Conservation (phyloP, 2,797 vertebrate genomes). For the Eremophila alpestris region DNA sequence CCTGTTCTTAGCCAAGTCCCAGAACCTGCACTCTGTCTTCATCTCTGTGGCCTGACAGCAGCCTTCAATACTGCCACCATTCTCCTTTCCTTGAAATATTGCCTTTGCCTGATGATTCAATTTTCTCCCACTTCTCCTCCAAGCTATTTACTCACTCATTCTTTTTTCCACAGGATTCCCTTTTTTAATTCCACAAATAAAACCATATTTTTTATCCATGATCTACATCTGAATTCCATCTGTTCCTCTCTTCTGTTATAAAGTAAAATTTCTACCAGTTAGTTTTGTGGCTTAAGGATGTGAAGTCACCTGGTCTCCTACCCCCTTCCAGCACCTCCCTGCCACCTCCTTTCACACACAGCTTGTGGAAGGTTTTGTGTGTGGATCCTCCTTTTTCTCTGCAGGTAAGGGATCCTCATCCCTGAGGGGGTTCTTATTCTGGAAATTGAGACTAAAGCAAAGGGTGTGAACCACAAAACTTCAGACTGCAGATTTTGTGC, state of each 20-base stretch:
- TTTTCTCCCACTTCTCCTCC: not conserved
- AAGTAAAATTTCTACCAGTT: not conserved
- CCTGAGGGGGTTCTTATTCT: not conserved
- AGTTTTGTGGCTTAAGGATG: not conserved
- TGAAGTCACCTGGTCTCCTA: not conserved
- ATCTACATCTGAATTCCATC: not conserved
- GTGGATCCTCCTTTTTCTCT: not conserved
- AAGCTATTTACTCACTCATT: not conserved
- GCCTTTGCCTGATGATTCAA: not conserved
- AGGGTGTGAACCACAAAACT: not conserved
- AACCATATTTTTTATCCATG: not conserved
- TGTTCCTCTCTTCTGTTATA: not conserved
- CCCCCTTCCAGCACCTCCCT: not conserved
- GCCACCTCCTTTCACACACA: not conserved
- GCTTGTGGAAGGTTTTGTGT: not conserved
- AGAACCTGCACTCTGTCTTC: constrained; percentile 28
- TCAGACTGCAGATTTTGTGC: not conserved
- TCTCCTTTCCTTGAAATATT: constrained; percentile 40
- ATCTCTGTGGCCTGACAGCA: constrained; percentile 27
- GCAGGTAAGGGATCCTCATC: not conserved
- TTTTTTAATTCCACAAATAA: not conserved
- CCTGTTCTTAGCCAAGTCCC: constrained; percentile 11
- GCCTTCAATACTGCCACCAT: constrained; percentile 15
- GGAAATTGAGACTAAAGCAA: not conserved
- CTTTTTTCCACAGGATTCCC: not conserved